phyloP scores from a whole-genome alignment of 2,113 vertebrate genomes.

The Anseranas semipalmata region DNA sequence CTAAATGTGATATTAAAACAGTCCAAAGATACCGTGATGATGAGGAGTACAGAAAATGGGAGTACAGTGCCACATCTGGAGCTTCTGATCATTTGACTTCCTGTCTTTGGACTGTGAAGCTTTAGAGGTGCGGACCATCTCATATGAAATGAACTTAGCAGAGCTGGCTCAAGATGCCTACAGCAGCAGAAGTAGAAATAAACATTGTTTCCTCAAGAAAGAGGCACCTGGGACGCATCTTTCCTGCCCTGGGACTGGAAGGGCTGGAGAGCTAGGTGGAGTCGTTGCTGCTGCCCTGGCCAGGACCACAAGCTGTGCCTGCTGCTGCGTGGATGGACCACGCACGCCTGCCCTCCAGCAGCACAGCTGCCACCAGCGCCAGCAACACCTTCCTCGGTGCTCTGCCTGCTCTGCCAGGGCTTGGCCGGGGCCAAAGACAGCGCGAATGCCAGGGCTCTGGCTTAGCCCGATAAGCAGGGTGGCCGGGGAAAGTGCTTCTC shows the following conservation, averaged over 20 bases:
- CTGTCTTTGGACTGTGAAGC: not conserved
- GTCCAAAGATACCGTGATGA: not conserved
- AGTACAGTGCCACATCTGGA: not conserved
- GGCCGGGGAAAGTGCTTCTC: not conserved
- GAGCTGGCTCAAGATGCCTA: not conserved
- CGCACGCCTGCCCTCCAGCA: not conserved
- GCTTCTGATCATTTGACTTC: not conserved
- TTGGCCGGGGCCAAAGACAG: not conserved
- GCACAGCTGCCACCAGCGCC: not conserved
- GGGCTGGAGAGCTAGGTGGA: no score
- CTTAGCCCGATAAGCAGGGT: not conserved
- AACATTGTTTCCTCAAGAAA: not conserved
- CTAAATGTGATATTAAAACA: not conserved
- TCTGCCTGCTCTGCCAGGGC: not conserved
- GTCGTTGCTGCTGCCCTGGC: not conserved
- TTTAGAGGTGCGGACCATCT: not conserved
- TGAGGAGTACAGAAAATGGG: not conserved
- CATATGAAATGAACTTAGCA: not conserved
- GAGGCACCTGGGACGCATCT: not conserved
- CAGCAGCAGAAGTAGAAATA: not conserved
- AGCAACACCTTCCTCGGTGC: not conserved
- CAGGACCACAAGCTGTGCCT: not conserved
- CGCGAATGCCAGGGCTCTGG: not conserved
- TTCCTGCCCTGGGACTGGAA: not conserved
- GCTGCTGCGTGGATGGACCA: not conserved